These are phyloP conservation scores for Parazoanthus swiftii DNA, from an alignment of 92 coral and sea anemone genomes.

Conservation along the genomic window DNA sequence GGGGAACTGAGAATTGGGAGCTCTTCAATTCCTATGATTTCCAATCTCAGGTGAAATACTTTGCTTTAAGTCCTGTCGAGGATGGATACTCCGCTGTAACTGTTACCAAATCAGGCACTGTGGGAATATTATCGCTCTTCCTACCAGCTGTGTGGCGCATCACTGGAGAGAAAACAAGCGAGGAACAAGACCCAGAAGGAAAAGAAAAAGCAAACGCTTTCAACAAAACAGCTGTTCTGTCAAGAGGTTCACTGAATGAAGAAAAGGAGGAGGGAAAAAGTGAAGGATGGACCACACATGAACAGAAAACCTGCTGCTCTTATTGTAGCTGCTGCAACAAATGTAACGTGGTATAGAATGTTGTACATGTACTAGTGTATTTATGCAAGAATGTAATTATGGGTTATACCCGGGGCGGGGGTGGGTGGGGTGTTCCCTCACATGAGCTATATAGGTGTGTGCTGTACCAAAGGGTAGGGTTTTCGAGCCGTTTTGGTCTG, in stretches of 20 bases:
- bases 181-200: neutral
- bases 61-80: constrained; percentile 50
- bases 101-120: constrained; percentile 86
- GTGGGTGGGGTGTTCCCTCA: too few relatives aligned
- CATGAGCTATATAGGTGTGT: too few relatives aligned
- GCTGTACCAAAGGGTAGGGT: too few relatives aligned
- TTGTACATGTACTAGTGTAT: neutral
- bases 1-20: constrained; percentile 60
- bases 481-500: too few relatives aligned
- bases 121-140: constrained; percentile 60
- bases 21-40: constrained; percentile 74
- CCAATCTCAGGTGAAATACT: constrained; percentile 81
- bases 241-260: neutral
- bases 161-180: neutral
- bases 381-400: neutral
- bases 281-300: neutral
- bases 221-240: neutral
- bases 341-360: constrained; percentile 6
- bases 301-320: neutral
- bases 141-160: constrained; percentile 23
- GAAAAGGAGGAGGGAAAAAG: neutral
- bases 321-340: constrained; percentile 17
- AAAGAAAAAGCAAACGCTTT: neutral
- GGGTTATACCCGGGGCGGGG: too few relatives aligned
- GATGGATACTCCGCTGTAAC: constrained; percentile 61